Conservation (phyloP, 2,797 vertebrate species). For the Clarias fuscus region DNA sequence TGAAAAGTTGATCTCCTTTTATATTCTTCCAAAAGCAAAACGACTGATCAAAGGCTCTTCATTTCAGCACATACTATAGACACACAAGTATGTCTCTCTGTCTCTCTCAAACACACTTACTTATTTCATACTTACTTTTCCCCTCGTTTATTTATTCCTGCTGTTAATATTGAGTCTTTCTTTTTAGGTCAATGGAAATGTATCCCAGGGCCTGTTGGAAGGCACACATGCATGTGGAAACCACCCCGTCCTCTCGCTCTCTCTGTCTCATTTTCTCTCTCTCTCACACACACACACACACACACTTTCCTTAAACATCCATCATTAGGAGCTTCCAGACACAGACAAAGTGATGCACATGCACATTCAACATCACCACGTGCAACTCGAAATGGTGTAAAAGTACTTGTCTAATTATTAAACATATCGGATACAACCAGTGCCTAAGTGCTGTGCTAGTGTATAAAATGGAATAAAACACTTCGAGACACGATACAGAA, state of each 20-base stretch:
- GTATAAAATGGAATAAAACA: neutral
- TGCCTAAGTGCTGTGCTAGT: neutral
- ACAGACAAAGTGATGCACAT: neutral
- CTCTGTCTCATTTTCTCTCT: too few relatives aligned
- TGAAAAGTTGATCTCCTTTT: constrained; percentile 22
- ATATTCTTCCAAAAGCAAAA: constrained; percentile 33
- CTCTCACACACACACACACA: neutral
- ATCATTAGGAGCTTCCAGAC: neutral
- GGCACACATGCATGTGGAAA: neutral
- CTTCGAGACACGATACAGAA: neutral
- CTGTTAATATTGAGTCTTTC: neutral
- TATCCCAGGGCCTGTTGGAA: constrained; percentile 6
- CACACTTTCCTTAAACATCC: neutral
- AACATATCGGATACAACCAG: neutral
- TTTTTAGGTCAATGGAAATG: neutral
- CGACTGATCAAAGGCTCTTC: constrained; percentile 43
- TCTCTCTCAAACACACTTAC: neutral
- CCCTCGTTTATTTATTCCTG: neutral
- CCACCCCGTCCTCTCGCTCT: too few relatives aligned
- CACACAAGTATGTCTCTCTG: neutral
- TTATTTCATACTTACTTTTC: neutral
- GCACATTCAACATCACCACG: neutral
- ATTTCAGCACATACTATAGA: neutral
- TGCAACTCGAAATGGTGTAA: neutral
- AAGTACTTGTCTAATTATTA: neutral